Conservation (phyloP, 2,113 vertebrate species). For the Alectura lathami region DNA sequence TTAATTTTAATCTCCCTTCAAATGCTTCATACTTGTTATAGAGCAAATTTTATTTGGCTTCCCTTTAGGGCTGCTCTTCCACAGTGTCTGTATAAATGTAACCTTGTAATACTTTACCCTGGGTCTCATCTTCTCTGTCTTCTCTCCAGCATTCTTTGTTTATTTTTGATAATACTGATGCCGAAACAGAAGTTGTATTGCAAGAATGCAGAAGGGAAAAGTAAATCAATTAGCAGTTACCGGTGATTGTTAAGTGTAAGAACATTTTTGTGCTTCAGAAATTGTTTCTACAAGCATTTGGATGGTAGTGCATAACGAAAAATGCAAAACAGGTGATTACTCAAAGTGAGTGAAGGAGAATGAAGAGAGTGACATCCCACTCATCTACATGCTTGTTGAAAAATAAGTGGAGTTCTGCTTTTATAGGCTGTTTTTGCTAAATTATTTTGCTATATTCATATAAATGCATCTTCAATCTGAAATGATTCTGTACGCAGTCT, state of each 20-base stretch:
- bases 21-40: background rate
- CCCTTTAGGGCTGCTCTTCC: background rate
- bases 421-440: background rate
- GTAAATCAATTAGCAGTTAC: background rate
- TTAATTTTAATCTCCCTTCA: conserved; percentile 15
- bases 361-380: background rate
- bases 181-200: background rate
- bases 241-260: background rate
- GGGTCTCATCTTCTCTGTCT: background rate
- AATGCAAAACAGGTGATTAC: background rate
- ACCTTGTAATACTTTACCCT: background rate
- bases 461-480: background rate
- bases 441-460: background rate
- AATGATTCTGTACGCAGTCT: background rate
- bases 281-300: background rate
- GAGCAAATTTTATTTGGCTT: background rate
- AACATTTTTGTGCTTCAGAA: background rate
- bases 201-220: background rate
- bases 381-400: background rate
- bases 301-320: background rate
- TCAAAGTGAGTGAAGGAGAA: background rate
- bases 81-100: background rate
- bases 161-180: background rate
- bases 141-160: background rate
- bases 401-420: background rate